Base-by-base conservation (phyloP, 1,140 invertebrate genomes). In the Macrobrachium nipponense region DNA sequence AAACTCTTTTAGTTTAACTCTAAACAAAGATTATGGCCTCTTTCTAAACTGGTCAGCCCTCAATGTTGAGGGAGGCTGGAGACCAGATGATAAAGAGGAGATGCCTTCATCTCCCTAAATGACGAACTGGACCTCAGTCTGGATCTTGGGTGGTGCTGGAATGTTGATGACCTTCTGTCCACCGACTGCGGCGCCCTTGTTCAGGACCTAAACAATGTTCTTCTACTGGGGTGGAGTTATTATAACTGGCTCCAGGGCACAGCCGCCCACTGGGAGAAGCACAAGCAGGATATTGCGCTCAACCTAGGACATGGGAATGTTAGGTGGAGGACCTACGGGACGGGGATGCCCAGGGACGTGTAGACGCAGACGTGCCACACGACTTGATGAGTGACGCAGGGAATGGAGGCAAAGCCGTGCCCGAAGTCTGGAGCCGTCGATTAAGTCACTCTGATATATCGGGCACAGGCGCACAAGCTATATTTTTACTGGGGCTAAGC, bases 181-280 rank as follows among this genome's bases (percentile, higher is more conserved):
- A 27, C 68, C 76, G 8, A 64, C 75, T 14, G 87, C 75, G 23
- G 78, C 68, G 23, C 81, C 27, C 82, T 87, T 87, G 88, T 75
- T 87, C 58, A 89, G 88, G 43, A 89, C 86, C 59, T 89, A 89
- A 10, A 89, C 82, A 15, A 87, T 81, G 78, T 86, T 87, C 61
- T 87, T 87, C 64, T 85, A 78, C 51, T 87, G 88, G 6, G 88
- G 86, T 18, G 88, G 88, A 43, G 88, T 86, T n/a, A 89, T 72
- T n/a, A 89, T 82, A 64, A 89, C 72, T 18, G 88, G 88, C 66
- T 86, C 66, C 77, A 64, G 81, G 15, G 61, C 61, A 18, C 17
- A 44, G 27, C 72, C 59, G 5, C n/a, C 23, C n/a, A 87, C 88
- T 10, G 88, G 88, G 51, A 81, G 87, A 62, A 66, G 76, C 18